Evolutionary conservation across 2,113 vertebrate species (phyloP).

Genomic region (Terrapene triunguis): DNA sequence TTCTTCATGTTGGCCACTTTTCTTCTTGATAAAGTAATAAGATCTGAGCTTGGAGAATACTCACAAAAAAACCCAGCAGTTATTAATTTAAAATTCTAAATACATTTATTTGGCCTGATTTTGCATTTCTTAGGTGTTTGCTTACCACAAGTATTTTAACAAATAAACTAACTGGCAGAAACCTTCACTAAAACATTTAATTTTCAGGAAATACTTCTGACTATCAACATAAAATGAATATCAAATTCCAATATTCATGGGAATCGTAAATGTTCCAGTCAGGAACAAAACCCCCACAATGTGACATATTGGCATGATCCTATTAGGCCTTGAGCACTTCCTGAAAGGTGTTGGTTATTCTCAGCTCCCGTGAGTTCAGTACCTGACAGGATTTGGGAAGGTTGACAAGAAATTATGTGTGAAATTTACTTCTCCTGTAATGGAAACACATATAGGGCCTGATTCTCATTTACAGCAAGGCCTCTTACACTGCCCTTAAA

Average conservation of each 20-base stretch:
- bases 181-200: neutral
- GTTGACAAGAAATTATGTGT: neutral
- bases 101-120: constrained; percentile 34
- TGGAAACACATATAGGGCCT: neutral
- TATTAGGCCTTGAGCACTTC: neutral
- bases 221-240: neutral
- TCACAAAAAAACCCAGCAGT: accelerated
- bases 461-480: neutral
- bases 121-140: neutral
- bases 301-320: neutral
- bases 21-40: constrained; percentile 22
- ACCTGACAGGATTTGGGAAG: neutral
- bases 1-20: neutral
- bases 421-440: neutral
- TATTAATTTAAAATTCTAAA: constrained; percentile 44
- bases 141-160: neutral
- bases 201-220: neutral
- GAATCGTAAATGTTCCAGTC: neutral
- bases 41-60: neutral
- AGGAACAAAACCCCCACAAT: neutral
- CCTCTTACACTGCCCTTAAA: neutral
- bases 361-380: neutral
- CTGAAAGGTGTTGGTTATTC: neutral
- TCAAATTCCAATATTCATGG: neutral
- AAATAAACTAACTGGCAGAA: constrained; percentile 34